Percentiles rank a stretch among this genome's conserved stretches.
phyloP scores from a whole-genome alignment of 2,113 vertebrate genomes.

The Parus major region DNA sequence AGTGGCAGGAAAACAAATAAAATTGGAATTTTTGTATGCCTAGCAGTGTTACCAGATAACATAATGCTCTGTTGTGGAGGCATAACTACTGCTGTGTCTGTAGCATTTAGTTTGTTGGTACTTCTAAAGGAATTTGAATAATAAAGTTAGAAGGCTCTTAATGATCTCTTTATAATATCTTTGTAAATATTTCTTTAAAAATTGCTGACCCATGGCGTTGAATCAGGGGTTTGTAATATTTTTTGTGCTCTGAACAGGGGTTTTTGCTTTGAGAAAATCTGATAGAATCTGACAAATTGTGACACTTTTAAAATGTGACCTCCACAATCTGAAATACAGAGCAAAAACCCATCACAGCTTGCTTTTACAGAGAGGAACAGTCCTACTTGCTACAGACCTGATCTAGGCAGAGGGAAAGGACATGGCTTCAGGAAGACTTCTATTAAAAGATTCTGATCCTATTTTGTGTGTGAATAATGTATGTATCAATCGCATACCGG shows the following conservation, averaged over 20 bases:
- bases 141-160: not conserved
- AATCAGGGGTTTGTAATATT: not conserved
- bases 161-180: not conserved
- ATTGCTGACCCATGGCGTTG: accelerated
- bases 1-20: not conserved
- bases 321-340: not conserved
- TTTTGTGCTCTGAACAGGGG: not conserved
- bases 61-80: not conserved
- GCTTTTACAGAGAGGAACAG: accelerated
- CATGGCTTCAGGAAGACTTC: not conserved
- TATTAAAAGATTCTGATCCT: constrained; percentile 50
- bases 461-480: constrained; percentile 18
- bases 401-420: not conserved
- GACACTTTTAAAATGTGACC: not conserved
- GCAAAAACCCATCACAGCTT: not conserved
- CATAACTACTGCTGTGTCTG: not conserved
- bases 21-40: not conserved
- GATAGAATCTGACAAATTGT: not conserved
- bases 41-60: not conserved
- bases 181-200: not conserved
- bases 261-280: not conserved
- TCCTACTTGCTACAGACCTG: not conserved
- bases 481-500: not conserved
- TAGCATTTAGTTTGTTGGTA: not conserved
- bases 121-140: not conserved